Conservation (phyloP, 2,113 vertebrate genomes). For the Zosterops hypoxanthus region DNA sequence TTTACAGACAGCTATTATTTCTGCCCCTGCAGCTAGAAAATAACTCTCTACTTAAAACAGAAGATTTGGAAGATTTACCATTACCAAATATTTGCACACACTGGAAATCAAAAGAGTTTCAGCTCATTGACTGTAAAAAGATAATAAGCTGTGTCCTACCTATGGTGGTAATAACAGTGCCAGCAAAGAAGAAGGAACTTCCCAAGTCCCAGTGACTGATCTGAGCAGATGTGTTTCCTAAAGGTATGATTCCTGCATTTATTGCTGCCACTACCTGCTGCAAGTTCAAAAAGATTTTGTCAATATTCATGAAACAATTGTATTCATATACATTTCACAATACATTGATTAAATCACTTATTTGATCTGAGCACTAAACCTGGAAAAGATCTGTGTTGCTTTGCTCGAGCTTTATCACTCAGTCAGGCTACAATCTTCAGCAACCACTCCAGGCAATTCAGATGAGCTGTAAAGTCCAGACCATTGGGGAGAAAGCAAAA, state of each 20-base stretch:
- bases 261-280: slow-evolving; percentile 97
- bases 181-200: slow-evolving; percentile 99
- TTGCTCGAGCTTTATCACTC: neutral
- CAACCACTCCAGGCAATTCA: neutral
- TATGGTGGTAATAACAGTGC: slow-evolving; percentile 99
- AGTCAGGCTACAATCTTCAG: neutral
- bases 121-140: slow-evolving; percentile 55
- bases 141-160: slow-evolving; percentile 83
- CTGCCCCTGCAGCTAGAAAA: neutral
- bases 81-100: neutral
- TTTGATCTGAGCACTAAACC: neutral
- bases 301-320: slow-evolving; percentile 65
- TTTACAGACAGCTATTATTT: neutral
- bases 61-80: neutral
- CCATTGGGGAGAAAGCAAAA: neutral
- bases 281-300: slow-evolving; percentile 79
- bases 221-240: slow-evolving; percentile 90
- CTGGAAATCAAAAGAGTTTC: slow-evolving; percentile 48
- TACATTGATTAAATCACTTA: neutral
- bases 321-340: slow-evolving; percentile 32
- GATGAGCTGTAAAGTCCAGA: neutral
- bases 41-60: neutral
- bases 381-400: neutral
- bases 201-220: slow-evolving; percentile 98
- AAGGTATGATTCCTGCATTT: slow-evolving; percentile 93